Base-by-base conservation (phyloP, 1,140 invertebrate species). In the Diabrotica undecimpunctata region DNA sequence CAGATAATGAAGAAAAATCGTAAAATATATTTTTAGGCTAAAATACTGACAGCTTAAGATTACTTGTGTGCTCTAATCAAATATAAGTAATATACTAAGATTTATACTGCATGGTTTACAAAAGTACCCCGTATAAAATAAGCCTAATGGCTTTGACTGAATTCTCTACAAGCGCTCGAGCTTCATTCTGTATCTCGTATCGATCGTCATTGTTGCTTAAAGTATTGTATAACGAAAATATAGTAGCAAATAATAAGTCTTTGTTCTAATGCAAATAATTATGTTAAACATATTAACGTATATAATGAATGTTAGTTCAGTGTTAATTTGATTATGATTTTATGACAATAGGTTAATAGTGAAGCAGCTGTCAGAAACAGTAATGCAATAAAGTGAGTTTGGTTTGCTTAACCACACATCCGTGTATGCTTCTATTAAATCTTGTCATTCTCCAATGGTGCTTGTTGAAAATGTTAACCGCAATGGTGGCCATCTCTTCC, bases 291-390 rank as follows among this genome's bases (percentile, higher is more conserved):
- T 67, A 70, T 67, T 70, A 67, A 58, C 62, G 55, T 55, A 54
- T 61, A 66, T 66, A 65, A 71, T 69, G 54, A 69, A 64, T 46
- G 54, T 51, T 64, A 62, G 67, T 55, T 64, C 66, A 65, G 56
- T 61, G 66, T 70, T 67, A 70, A 63, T 67, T 54, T 70, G 61
- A 57, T 66, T 66, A 70, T 72, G 70, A 70, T 72, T 69, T 72
- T 70, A 64, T 58, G 66, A 72, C 67, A 72, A 72, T 72, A 70
- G 68, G 65, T 70, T 70, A 72, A 66, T 66, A 70, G 68, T 69
- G 62, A 66, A 70, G 68, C 68, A 68, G 68, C 68, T 72, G 70
- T 72, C 70, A 72, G 68, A 70, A 60, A 70, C 70, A 72, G 66
- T 61, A 70, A 70, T 70, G 68, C 68, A 72, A 72, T 64, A 64